Evolutionary conservation across 2,888 invertebrate species (phyloP).

Genomic region (Tenthredo scrophulariae): DNA sequence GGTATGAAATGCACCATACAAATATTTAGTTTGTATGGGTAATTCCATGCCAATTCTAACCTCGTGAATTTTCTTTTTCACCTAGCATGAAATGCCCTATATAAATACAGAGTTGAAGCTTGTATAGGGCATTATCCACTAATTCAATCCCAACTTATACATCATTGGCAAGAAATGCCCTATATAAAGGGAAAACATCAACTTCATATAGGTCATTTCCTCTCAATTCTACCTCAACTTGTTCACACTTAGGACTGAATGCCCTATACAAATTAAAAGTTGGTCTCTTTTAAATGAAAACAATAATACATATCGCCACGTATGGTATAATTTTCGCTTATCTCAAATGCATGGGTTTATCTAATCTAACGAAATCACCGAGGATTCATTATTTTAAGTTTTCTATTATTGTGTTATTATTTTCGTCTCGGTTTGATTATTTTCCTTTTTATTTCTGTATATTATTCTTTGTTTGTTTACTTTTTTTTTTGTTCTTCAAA

Average conservation of each 20-base stretch:
- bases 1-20: background rate
- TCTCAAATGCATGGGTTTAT: background rate
- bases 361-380: background rate
- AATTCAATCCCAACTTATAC: background rate
- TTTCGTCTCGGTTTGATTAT: background rate
- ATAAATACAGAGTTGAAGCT: background rate
- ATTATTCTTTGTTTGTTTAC: background rate
- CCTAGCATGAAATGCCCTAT: background rate
- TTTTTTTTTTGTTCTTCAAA: background rate
- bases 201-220: background rate
- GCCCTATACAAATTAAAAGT: background rate
- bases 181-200: background rate
- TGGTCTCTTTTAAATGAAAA: conserved; percentile 64
- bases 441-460: background rate
- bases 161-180: background rate
- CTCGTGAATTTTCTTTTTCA: background rate
- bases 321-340: background rate
- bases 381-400: background rate
- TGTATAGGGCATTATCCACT: background rate
- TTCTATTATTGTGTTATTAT: background rate
- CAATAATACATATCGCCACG: background rate
- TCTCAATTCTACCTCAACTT: background rate
- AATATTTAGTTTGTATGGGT: background rate
- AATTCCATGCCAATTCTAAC: background rate
- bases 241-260: background rate